Evolutionary conservation across 2,797 vertebrate species (phyloP).

Genomic region (Erpetoichthys calabaricus): DNA sequence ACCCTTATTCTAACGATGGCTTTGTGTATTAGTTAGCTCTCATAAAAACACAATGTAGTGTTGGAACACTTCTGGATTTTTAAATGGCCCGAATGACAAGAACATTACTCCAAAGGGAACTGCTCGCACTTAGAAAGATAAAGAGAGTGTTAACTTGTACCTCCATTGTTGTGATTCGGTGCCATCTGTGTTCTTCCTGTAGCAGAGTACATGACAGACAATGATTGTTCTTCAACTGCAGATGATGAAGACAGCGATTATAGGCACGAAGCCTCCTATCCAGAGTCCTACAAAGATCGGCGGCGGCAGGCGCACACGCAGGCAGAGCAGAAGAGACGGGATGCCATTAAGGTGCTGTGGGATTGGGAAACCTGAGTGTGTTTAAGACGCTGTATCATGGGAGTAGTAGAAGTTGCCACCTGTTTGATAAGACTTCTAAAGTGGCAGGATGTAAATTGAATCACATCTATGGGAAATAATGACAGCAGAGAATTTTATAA

Average conservation of each 20-base stretch:
- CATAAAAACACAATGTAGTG: too few species aligned
- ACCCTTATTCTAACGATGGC: too few species aligned
- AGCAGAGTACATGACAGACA: conserved; percentile 6
- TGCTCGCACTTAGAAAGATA: too few species aligned
- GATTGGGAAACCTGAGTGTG: conserved; percentile 1
- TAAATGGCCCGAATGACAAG: too few species aligned
- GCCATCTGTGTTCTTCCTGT: conserved; percentile 10
- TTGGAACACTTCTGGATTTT: too few species aligned
- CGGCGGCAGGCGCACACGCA: conserved; percentile 84
- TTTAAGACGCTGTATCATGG: background rate
- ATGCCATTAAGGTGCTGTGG: conserved; percentile 77
- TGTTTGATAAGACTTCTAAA: background rate
- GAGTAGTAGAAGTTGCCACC: background rate
- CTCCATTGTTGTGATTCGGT: conserved; percentile 5
- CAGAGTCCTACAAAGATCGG: conserved; percentile 82
- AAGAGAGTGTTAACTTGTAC: background rate
- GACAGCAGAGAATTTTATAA: too few species aligned
- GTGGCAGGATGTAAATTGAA: background rate
- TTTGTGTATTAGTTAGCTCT: too few species aligned
- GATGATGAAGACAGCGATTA: conserved; percentile 96
- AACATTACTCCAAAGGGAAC: too few species aligned
- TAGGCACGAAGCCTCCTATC: conserved; percentile 70
- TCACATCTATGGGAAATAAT: too few species aligned
- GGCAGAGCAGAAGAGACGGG: conserved; percentile 84
- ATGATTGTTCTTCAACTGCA: conserved; percentile 25